Conservation (phyloP, 2,113 vertebrate genomes). For the Progne subis region DNA sequence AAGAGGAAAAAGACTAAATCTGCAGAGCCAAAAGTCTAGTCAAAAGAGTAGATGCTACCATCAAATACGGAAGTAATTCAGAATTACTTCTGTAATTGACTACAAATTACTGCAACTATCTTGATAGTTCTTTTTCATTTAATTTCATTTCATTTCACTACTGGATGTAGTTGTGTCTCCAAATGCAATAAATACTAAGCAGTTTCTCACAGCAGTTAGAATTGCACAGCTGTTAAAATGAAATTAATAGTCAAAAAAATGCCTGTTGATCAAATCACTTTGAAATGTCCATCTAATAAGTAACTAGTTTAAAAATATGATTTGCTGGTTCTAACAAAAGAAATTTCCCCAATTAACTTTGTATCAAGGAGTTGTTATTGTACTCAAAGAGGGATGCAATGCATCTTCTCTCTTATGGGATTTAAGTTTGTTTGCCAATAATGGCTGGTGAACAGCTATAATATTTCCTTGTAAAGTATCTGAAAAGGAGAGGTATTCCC, state of each 20-base stretch:
- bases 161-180: background rate
- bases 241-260: background rate
- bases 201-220: background rate
- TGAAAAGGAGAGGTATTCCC: background rate
- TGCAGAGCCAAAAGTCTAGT: background rate
- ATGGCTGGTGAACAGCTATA: background rate
- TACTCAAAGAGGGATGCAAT: background rate
- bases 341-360: background rate
- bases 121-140: slow-evolving; percentile 1
- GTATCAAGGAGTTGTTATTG: background rate
- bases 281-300: background rate
- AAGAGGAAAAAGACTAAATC: background rate
- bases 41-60: background rate
- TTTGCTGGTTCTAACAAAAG: background rate
- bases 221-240: slow-evolving; percentile 20
- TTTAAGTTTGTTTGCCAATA: background rate
- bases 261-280: background rate
- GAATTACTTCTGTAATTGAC: too few species aligned
- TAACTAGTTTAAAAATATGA: background rate
- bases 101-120: background rate
- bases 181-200: background rate
- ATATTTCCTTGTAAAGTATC: background rate
- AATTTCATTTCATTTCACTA: background rate
- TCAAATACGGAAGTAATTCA: too few species aligned
- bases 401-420: background rate